Percentiles rank a stretch among this genome's conserved stretches.
phyloP scores from a whole-genome alignment of 2,113 vertebrate species.

The Gallinago undulata region DNA sequence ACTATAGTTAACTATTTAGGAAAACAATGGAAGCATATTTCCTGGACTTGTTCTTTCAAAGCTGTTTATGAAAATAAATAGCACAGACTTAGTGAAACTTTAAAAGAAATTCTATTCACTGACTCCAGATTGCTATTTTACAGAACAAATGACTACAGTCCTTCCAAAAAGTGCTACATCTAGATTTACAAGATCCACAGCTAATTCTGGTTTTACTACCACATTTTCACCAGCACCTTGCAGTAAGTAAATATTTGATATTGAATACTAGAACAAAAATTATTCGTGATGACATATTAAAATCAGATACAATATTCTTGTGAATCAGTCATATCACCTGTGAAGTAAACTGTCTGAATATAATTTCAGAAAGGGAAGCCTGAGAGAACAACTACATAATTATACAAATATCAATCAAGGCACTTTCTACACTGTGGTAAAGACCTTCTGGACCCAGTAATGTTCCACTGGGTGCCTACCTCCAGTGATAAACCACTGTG shows the following conservation, averaged over 20 bases:
- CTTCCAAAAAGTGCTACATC: not conserved
- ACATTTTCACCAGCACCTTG: not conserved
- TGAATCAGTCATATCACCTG: not conserved
- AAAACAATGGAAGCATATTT: not conserved
- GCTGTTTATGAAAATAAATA: not conserved
- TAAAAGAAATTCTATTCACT: not conserved
- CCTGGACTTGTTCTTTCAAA: not conserved
- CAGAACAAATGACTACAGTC: not conserved
- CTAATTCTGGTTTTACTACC: not conserved
- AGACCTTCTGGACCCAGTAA: not conserved
- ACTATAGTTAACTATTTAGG: not conserved
- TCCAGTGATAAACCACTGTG: not conserved
- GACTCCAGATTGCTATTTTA: not conserved
- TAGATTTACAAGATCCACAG: not conserved
- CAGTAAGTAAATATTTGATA: constrained; percentile 18
- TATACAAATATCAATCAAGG: not conserved
- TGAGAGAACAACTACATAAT: not conserved
- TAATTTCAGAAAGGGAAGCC: not conserved
- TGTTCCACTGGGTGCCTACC: not conserved
- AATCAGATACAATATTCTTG: not conserved
- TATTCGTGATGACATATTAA: not conserved
- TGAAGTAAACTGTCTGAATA: not conserved
- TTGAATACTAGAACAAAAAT: not conserved
- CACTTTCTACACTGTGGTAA: not conserved
- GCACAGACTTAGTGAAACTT: not conserved